Base-by-base conservation (phyloP, 2,888 invertebrate species). In the Caenorhabditis imperialis region DNA sequence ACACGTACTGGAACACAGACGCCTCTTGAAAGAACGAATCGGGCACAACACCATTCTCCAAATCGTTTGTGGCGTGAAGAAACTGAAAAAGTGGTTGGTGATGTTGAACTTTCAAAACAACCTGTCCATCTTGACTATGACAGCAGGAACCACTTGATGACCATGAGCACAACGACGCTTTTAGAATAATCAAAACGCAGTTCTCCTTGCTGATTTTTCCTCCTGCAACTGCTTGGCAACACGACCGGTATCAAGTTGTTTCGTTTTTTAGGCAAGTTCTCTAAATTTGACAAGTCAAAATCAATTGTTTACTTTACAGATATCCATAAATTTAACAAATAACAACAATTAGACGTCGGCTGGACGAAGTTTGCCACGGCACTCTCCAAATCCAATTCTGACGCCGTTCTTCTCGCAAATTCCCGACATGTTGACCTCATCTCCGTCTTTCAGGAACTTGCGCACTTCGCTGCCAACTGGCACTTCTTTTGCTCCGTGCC, bases 371-470 rank as follows among this genome's bases (percentile, higher is more conserved):
- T 93, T 93, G 62, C 97, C 97, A 70, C 91, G 90, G 88, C 97
- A 97, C 55, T 91, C 91, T 0, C 99, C 99, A 89, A 99, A 99
- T 8, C 99, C 99, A 81, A 99, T 92, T 79, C 93, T 92, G 78
- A 91, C 91, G 0, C 93, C 93, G 48, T 78, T 75, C 70, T 92
- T 93, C 85, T 93, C 91, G 86, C 96, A 96, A 88, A 91, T 91
- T 4, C 95, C 98, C 14, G 57, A 40, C 22, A 82, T 47, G 50
- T 81, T 82, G 14, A 82, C 82, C 84, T 96, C 94, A 90, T 99
- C 99, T 12, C 93, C 94, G 89, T 99, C 98, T 89, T 94, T 92
- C 3, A 99, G 90, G 89, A 97, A 99, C 89, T 95, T 97, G 77
- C 98, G 91, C 37, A 92, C 92, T 55, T 92, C 91, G 84, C 93